Evolutionary conservation across 2,113 vertebrate species (phyloP).

Genomic region (Sceloporus undulatus): DNA sequence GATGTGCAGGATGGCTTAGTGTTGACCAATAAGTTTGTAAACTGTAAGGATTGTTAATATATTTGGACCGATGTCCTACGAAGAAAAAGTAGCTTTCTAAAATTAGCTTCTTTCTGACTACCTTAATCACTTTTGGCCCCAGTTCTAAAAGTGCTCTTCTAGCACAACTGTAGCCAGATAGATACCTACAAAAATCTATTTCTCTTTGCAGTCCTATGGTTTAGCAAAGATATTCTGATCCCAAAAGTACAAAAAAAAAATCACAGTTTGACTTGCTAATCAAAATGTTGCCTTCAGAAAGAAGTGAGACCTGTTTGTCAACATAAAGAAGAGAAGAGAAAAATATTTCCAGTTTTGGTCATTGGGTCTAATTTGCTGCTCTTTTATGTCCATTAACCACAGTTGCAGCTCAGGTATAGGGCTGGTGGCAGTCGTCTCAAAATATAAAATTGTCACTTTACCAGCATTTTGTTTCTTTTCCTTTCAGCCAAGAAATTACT

Average conservation of each 20-base stretch:
- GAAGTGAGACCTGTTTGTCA: background rate
- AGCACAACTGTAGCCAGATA: background rate
- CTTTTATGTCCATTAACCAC: background rate
- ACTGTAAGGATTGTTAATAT: no score
- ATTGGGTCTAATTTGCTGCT: background rate
- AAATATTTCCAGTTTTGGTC: no score
- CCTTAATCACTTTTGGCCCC: conserved; percentile 25
- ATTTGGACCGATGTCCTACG: no score
- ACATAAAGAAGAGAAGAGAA: no score
- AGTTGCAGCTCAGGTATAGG: background rate
- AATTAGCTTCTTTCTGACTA: conserved; percentile 35
- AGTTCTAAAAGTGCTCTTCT: background rate
- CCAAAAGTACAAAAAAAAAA: background rate
- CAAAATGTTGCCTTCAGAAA: background rate
- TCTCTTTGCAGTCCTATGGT: background rate
- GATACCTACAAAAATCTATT: background rate
- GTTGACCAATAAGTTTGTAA: no score
- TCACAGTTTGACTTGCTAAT: background rate
- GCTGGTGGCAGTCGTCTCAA: background rate
- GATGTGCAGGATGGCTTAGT: no score
- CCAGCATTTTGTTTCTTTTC: background rate
- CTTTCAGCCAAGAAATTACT: no score
- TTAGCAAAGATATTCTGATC: background rate
- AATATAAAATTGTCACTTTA: background rate
- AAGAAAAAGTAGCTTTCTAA: background rate